Evolutionary conservation across 2,888 invertebrate genomes (phyloP), one percentile per base, ranked within the genome.

Genomic region (Glyphotaelius pellucidus): DNA sequence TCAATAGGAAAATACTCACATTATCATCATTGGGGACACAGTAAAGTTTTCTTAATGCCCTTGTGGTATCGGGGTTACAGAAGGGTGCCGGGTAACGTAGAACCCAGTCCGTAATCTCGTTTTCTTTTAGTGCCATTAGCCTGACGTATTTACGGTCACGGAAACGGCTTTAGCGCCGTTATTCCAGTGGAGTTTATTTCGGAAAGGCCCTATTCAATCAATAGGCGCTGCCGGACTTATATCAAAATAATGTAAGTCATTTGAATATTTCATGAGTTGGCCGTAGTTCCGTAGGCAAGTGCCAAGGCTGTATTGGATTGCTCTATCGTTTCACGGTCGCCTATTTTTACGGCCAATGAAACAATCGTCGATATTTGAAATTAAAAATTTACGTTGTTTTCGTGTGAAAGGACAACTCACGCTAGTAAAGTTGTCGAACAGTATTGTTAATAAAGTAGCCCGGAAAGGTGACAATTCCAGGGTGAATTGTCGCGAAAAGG

Each of bases 241-340:
- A 81, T 81, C 90, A 90, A 90, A 89, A 90, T 90, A 90, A 90
- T 31, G 80, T 90, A 90, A 90, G 81, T 32, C 42, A 80, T 90
- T 90, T 90, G 80, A 90, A 90, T 90, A 90, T 90, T 90, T 90
- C 90, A 90, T 81, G 90, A 90, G 81, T 30, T 42, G 80, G 90
- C 38, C 90, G 42, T 19, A 30, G 38, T 47, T 14, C 30, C 38
- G 81, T 80, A 81, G 30, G 19, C 38, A 31, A 90, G 47, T 80
- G 89, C 90, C 90, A 90, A 81, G 42, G 90, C 90, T 81, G 90
- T 67, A 79, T 79, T n/a, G 67, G 79, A 38, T n/a, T 25, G 42
- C 42, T 89, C 79, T 89, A 89, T 89, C n/a, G 25, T 80, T 80
- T 81, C 35, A 81, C 67, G 79, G 84, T 35, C n/a, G 67, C 67